Evolutionary conservation across 2,113 vertebrate genomes (phyloP), one percentile per base, ranked within the genome.

Genomic region (Zosterops pallidus): DNA sequence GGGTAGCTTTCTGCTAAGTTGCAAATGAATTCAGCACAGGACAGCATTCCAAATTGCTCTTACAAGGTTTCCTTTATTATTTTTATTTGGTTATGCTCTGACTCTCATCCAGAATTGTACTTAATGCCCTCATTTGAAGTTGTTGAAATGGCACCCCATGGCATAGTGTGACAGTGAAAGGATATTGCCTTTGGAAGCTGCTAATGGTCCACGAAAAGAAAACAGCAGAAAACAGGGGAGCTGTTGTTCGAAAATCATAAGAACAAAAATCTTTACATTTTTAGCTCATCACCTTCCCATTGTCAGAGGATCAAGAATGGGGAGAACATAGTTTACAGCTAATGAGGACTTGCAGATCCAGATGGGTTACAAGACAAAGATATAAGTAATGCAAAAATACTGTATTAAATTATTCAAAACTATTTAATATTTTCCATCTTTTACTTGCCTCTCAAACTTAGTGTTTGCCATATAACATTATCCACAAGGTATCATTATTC

Each of bases 141-240:
- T 98, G 97, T 95, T 87, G 97, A 95, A 98, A 98, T 52, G 95
- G 97, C 96, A 97, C 98, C 98, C 98, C 83, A 96, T 97, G 97
- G 98, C 97, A 97, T 94, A 97, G 97, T 97, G 97, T 97, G 97
- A 97, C 97, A 98, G 96, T 89, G 97, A 97, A 98, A 98, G 97
- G 97, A 98, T 98, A 98, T 98, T 98, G 98, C 97, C 97, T 98
- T 97, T 98, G 98, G 97, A 98, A 98, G 93, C 92, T 98, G 97
- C 96, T 98, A 98, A 98, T 98, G 97, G 97, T 92, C 97, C 97
- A 98, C 98, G 97, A 97, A 97, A 97, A 96, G 96, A 95, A 98
- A 98, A 96, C 97, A 97, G 92, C 97, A 97, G 94, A 98, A 97
- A 97, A 97, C 69, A 53, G 96, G 94, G 97, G 92, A 97, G 91